phyloP scores from a whole-genome alignment of 1,140 invertebrate genomes.

The Mamestra configurata region DNA sequence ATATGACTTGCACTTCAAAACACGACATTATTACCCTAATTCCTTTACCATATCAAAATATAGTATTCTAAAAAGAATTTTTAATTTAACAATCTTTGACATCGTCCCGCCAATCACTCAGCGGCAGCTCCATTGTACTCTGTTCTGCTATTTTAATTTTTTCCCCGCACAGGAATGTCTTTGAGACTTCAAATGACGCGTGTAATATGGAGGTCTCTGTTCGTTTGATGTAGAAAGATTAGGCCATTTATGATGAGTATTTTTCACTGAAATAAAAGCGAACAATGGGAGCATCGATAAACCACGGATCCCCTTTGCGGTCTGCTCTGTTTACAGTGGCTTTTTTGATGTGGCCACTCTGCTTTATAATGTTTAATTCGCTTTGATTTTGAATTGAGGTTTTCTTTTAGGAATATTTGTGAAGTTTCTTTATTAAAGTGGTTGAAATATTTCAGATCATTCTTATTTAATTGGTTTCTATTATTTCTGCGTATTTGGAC shows the following conservation, averaged over 20 bases:
- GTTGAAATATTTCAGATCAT: not conserved
- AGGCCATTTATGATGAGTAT: constrained; percentile 82
- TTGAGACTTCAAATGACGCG: constrained; percentile 87
- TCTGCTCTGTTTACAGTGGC: constrained; percentile 63
- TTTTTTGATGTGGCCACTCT: constrained; percentile 62
- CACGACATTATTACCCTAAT: constrained; percentile 21
- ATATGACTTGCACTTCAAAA: not conserved
- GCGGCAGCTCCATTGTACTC: constrained; percentile 65
- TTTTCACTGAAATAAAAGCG: constrained; percentile 77
- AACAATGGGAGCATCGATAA: constrained; percentile 75
- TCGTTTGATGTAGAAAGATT: constrained; percentile 85
- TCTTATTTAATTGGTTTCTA: not conserved
- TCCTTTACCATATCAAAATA: constrained; percentile 32
- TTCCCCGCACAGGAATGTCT: constrained; percentile 82
- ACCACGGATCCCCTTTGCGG: constrained; percentile 73
- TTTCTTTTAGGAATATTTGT: constrained; percentile 24
- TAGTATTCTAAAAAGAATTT: constrained; percentile 72
- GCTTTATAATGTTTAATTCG: constrained; percentile 47
- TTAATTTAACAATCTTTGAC: constrained; percentile 70
- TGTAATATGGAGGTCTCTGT: constrained; percentile 85
- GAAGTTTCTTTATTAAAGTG: constrained; percentile 13
- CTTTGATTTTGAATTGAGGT: constrained; percentile 37
- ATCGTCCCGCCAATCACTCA: constrained; percentile 61
- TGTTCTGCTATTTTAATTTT: constrained; percentile 86
- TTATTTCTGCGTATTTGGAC: not conserved